A percentile compares a stretch with the other conserved stretches of the same genome.
phyloP scores from a whole-genome alignment of 2,113 vertebrate species.

The Petrocephalus zakoni region DNA sequence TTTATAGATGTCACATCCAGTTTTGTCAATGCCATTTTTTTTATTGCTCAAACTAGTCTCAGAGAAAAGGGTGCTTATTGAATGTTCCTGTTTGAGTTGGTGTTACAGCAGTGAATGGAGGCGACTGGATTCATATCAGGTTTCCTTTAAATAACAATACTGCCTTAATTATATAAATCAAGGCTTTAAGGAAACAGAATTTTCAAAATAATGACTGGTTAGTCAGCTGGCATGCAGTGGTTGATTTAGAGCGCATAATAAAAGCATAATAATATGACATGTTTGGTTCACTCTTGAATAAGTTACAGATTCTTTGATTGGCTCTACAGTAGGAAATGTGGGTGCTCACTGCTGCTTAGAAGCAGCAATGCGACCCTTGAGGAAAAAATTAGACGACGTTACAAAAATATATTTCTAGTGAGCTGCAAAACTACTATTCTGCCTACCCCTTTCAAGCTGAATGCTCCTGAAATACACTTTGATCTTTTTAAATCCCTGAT shows the following conservation, averaged over 20 bases:
- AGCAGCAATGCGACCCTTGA: neutral
- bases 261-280: neutral
- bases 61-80: slow-evolving; percentile 34
- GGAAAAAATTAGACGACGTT: neutral
- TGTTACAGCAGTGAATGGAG: slow-evolving; percentile 42
- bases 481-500: neutral
- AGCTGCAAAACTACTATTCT: neutral
- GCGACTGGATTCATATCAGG: slow-evolving; percentile 40
- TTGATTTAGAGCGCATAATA: neutral
- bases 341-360: neutral
- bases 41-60: slow-evolving; percentile 17
- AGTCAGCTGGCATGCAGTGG: neutral
- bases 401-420: neutral
- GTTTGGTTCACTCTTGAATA: neutral
- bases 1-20: slow-evolving; percentile 32
- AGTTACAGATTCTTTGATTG: neutral
- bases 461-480: neutral
- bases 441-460: neutral
- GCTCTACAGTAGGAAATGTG: neutral
- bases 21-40: slow-evolving; percentile 42
- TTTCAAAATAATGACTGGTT: neutral
- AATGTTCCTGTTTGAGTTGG: slow-evolving; percentile 41
- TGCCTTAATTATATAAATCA: slow-evolving; percentile 48
- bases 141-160: slow-evolving; percentile 55
- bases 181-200: slow-evolving; percentile 54